Conservation (phyloP, 2,888 invertebrate genomes). For the Dicyrtoma fusca region DNA sequence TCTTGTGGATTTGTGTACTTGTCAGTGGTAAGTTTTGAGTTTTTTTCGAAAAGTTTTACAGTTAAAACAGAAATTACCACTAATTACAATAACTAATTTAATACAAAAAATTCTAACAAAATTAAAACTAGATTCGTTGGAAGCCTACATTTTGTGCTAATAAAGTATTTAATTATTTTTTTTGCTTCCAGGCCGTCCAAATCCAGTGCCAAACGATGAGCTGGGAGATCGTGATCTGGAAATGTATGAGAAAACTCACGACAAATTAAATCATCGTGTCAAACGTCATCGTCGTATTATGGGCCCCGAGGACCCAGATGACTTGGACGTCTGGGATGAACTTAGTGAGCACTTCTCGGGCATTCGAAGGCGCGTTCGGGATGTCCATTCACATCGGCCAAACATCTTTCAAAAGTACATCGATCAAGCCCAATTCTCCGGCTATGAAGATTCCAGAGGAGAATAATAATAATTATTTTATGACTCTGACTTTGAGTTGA, state of each 20-base stretch:
- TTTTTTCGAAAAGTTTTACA: too few species aligned
- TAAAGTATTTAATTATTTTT: too few species aligned
- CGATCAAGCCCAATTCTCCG: neutral
- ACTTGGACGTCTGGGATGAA: slow-evolving; percentile 19
- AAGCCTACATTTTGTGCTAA: too few species aligned
- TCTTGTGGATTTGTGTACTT: too few species aligned
- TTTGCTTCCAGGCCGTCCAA: slow-evolving; percentile 26
- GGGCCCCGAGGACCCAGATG: slow-evolving; percentile 27
- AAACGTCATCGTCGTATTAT: slow-evolving; percentile 13
- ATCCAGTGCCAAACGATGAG: slow-evolving; percentile 32
- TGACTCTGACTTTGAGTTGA: too few species aligned
- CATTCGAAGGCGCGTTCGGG: slow-evolving; percentile 7
- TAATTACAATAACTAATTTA: too few species aligned
- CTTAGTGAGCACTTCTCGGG: neutral
- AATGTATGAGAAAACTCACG: slow-evolving; percentile 21
- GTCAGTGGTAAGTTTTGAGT: too few species aligned
- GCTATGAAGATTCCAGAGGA: slow-evolving; percentile 3
- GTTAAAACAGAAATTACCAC: too few species aligned
- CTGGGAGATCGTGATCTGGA: slow-evolving; percentile 13
- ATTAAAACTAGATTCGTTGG: too few species aligned
- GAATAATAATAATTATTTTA: too few species aligned
- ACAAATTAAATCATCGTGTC: neutral
- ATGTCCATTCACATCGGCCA: neutral
- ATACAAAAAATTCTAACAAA: too few species aligned
- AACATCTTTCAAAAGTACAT: slow-evolving; percentile 18